Percentiles rank a stretch among this genome's conserved stretches.
Evolutionary conservation across 2,888 invertebrate genomes (phyloP).

Genomic region (Andrena praecox): DNA sequence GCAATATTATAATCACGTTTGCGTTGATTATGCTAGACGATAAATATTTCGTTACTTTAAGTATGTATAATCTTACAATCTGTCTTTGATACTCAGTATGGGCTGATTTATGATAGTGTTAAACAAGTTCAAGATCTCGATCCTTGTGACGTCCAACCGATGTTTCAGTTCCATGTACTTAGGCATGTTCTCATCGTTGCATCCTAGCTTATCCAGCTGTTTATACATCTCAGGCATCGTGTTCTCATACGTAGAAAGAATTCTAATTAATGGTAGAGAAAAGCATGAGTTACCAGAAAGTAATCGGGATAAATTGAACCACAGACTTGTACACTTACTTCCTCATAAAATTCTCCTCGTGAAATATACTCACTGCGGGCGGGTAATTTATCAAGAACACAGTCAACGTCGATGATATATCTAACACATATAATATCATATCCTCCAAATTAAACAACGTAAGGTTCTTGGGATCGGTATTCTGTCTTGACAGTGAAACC

Average conservation of each 20-base stretch:
- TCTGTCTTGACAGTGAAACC: conserved; percentile 73
- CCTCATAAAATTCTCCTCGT: conserved; percentile 86
- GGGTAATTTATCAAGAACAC: conserved; percentile 90
- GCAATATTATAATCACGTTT: conserved; percentile 33
- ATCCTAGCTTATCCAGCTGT: conserved; percentile 86
- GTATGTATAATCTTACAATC: conserved; percentile 78
- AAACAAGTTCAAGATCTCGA: conserved; percentile 85
- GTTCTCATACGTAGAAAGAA: conserved; percentile 91
- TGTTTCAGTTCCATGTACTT: conserved; percentile 84
- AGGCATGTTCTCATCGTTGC: conserved; percentile 82
- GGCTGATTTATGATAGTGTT: conserved; percentile 83
- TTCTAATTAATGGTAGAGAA: conserved; percentile 84
- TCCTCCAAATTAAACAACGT: conserved; percentile 87
- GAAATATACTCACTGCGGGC: conserved; percentile 86
- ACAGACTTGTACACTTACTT: conserved; percentile 78
- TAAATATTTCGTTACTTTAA: conserved; percentile 12
- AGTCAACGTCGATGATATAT: conserved; percentile 89
- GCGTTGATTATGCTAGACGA: neutral
- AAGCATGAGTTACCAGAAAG: conserved; percentile 16
- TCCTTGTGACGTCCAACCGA: conserved; percentile 85
- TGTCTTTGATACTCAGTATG: conserved; percentile 78
- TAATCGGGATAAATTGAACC: neutral
- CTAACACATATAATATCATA: conserved; percentile 89
- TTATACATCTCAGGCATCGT: conserved; percentile 90
- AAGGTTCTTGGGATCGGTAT: conserved; percentile 74